These are phyloP conservation scores for Leucoraja ocellata DNA, from an alignment of 2,797 vertebrate genomes.

Conservation along the genomic window DNA sequence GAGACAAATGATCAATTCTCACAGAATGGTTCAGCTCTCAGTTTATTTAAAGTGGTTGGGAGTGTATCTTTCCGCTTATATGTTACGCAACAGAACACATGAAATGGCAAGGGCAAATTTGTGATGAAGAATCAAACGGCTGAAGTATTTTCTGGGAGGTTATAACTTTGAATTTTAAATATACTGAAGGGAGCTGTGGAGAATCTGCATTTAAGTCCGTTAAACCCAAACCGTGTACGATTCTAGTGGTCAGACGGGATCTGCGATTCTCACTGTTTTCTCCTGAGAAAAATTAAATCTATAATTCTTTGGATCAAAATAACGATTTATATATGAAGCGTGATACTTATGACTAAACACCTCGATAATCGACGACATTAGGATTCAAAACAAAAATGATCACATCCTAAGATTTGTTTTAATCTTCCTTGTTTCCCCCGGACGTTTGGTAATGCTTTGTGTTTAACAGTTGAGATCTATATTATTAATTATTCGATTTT, in stretches of 20 bases:
- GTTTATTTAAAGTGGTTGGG: not conserved
- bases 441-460: not conserved
- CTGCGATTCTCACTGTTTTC: not conserved
- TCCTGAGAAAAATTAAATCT: not conserved
- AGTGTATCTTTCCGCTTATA: not conserved
- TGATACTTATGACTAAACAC: not conserved
- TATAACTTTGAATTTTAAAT: not conserved
- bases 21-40: too few species aligned
- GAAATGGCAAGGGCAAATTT: not conserved
- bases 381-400: not conserved
- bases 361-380: not conserved
- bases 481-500: not conserved
- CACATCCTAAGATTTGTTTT: not conserved
- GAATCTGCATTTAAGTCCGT: not conserved
- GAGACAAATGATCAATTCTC: too few species aligned
- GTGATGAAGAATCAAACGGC: not conserved
- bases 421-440: not conserved
- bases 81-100: not conserved
- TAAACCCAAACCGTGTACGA: not conserved
- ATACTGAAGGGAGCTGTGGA: not conserved
- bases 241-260: not conserved
- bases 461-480: not conserved
- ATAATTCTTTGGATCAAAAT: not conserved
- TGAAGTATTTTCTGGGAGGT: not conserved
- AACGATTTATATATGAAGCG: not conserved